Conservation (phyloP, 2,888 invertebrate genomes). For the Acrocyrtus sp. region DNA sequence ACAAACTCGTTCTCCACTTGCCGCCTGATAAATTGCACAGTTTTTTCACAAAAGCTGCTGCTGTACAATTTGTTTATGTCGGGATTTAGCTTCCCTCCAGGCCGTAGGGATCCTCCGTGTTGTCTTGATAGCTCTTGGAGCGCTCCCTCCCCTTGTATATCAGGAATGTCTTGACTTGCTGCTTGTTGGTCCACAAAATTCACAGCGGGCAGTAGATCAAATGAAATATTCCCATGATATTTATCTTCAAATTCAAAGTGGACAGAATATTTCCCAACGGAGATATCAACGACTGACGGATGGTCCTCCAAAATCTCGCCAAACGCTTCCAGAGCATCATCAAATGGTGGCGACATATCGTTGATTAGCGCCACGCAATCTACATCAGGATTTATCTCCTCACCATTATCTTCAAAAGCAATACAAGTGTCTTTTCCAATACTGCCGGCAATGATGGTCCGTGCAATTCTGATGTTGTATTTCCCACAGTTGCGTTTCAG, state of each 20-base stretch:
- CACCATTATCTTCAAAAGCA: background rate
- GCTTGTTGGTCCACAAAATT: background rate
- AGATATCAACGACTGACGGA: background rate
- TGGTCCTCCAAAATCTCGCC: background rate
- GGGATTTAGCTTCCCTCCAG: background rate
- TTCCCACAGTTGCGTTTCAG: background rate
- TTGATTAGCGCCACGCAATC: background rate
- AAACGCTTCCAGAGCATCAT: background rate
- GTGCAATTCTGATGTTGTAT: background rate
- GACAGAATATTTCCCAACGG: background rate
- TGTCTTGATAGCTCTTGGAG: background rate
- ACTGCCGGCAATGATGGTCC: background rate
- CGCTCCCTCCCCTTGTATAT: background rate
- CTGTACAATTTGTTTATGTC: background rate
- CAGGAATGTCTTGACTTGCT: background rate
- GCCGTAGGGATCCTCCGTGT: background rate
- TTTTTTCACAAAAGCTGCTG: background rate
- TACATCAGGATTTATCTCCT: background rate
- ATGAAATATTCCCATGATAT: background rate
- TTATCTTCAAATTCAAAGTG: background rate
- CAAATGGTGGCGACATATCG: constrained; percentile 6
- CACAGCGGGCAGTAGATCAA: constrained; percentile 7
- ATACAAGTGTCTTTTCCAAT: constrained; percentile 8
- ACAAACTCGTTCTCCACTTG: background rate
- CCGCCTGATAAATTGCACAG: background rate